A percentile compares a stretch with the other conserved stretches of the same genome.
Evolutionary conservation across 2,888 invertebrate species (phyloP).

Genomic region (Nasonia oneida): DNA sequence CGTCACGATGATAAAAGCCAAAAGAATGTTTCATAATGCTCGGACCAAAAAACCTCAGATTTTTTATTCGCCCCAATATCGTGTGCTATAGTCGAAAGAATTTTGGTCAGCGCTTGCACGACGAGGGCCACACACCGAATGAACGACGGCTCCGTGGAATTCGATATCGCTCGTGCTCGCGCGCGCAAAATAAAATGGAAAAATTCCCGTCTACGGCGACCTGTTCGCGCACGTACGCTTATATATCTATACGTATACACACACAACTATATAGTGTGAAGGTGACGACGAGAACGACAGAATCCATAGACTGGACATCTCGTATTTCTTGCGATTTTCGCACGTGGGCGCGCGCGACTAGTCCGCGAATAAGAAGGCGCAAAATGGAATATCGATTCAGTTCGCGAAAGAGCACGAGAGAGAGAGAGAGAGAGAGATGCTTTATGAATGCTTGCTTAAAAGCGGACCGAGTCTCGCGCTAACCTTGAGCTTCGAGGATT

Average conservation of each 20-base stretch:
- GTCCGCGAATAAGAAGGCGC: constrained; percentile 15
- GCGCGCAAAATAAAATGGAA: constrained; percentile 72
- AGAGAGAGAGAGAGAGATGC: not conserved
- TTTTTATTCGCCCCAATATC: constrained; percentile 4
- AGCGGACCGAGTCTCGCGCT: not conserved
- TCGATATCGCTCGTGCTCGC: constrained; percentile 68
- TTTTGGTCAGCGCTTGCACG: constrained; percentile 12
- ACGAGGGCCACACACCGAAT: not conserved
- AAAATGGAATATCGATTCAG: constrained; percentile 53
- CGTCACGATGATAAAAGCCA: not conserved
- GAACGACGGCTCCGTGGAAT: constrained; percentile 66
- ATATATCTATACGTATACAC: not conserved
- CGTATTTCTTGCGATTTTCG: not conserved
- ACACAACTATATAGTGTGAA: not conserved
- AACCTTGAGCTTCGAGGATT: constrained; percentile 38
- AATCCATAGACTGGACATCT: not conserved
- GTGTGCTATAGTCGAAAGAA: constrained; percentile 15
- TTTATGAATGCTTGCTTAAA: constrained; percentile 35
- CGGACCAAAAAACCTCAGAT: not conserved
- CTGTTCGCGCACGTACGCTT: not conserved
- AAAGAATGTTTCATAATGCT: constrained; percentile 32
- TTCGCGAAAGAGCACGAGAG: not conserved
- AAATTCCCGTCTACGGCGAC: constrained; percentile 66
- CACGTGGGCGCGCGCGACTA: not conserved
- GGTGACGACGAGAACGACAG: not conserved